Base-by-base conservation (phyloP, 2,113 vertebrate genomes). In the Labrus mixtus region DNA sequence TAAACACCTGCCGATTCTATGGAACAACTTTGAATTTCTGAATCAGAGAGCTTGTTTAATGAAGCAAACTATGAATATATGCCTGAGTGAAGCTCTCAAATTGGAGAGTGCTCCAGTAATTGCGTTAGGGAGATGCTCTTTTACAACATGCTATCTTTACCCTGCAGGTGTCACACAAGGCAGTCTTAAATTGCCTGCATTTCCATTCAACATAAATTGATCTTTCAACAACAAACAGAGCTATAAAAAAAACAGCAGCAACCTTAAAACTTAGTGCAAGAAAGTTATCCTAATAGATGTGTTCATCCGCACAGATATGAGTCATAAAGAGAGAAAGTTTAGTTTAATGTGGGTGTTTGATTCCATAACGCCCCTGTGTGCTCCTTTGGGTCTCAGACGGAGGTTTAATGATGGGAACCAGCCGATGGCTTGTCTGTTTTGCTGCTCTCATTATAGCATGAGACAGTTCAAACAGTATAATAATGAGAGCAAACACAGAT, bases 81-180 rank as follows among this genome's bases (percentile, higher is more conserved):
- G 83, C 79, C 71, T 87, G 85, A 91, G 68, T 65, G 81, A 61
- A 61, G 58, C 64, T 58, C 48, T 75, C 57, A 84, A 91, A 88
- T 84, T 82, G 85, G 74, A 84, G 72, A 74, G 84, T 70, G 73
- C 84, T 81, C 46, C n/a, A 37, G 73, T 89, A 89, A 90, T 89
- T 88, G 78, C 51, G 1, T 82, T 83, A 46, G 36, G 66, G 64
- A 77, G 63, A 87, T 66, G 68, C 51, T 77, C 67, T 77, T 85
- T 71, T 82, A 25, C 48, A 72, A 25, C 68, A 66, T 50, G 56
- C 81, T 85, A 79, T 89, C 81, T 85, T 66, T 36, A 74, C 85
- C 70, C 73, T 75, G 75, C 91, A 91, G 87, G 85, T 88, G 85
- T 79, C 51, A 55, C 70, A 72, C 63, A 53, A 82, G 57, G 60